A percentile compares a stretch with the other conserved stretches of the same genome.
These are phyloP conservation scores for Polietes domitor DNA, from an alignment of 2,888 invertebrate species.

Conservation along the genomic window DNA sequence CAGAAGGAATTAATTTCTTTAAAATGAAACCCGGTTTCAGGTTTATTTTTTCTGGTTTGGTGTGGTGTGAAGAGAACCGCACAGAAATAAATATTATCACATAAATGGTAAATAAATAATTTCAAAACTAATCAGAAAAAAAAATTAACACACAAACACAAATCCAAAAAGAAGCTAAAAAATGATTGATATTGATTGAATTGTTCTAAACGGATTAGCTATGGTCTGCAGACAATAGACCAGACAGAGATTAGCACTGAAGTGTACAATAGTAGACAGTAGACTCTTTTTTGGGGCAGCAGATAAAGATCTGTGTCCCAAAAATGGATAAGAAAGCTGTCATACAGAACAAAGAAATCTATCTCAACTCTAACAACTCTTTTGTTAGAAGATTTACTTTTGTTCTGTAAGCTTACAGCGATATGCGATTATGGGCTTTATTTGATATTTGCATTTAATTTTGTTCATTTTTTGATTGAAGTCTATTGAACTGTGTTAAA, in stretches of 20 bases:
- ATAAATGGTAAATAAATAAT: not conserved
- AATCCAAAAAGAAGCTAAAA: not conserved
- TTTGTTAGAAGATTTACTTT: not conserved
- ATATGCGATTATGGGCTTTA: not conserved
- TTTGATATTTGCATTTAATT: not conserved
- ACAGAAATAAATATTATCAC: not conserved
- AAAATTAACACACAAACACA: not conserved
- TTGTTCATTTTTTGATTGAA: not conserved
- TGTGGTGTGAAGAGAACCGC: not conserved
- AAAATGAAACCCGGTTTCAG: not conserved
- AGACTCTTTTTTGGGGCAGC: not conserved
- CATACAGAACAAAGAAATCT: not conserved
- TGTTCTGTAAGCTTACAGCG: too few species aligned
- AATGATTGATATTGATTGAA: constrained; percentile 1
- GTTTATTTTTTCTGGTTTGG: too few species aligned
- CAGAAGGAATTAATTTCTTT: not conserved
- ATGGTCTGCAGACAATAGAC: not conserved
- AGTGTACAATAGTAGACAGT: constrained; percentile 17
- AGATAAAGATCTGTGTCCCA: not conserved
- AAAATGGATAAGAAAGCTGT: not conserved
- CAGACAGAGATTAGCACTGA: not conserved
- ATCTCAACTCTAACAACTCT: not conserved
- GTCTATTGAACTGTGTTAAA: not conserved
- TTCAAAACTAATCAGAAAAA: not conserved
- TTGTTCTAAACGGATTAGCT: constrained; percentile 46